Evolutionary conservation across 2,113 vertebrate species (phyloP).

Genomic region (Cygnus buccinator): DNA sequence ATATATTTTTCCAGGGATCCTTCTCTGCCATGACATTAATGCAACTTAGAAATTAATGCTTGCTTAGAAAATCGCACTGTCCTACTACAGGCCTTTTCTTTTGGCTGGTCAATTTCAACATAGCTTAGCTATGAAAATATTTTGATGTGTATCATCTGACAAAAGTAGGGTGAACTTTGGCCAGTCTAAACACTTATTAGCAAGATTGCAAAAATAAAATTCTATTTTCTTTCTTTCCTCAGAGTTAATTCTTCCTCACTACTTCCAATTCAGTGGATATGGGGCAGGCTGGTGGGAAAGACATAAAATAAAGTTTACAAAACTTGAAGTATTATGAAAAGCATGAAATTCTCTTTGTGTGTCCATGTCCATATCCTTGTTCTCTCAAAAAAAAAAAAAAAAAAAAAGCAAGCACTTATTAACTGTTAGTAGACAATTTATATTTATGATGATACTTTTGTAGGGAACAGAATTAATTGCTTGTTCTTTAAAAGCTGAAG

Average conservation of each 20-base stretch:
- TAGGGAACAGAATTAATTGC: background rate
- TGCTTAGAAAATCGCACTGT: background rate
- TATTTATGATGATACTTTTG: background rate
- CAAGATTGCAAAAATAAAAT: background rate
- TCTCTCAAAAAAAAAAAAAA: background rate
- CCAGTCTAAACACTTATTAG: background rate
- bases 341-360: background rate
- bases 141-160: background rate
- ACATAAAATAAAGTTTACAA: background rate
- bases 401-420: background rate
- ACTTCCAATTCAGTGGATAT: background rate
- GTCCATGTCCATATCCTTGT: too few relatives aligned
- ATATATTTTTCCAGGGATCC: background rate
- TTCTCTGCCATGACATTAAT: background rate
- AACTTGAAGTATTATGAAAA: background rate
- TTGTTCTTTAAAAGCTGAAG: background rate
- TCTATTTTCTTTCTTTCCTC: background rate
- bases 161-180: background rate
- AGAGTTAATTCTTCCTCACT: background rate
- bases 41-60: background rate
- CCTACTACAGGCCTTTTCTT: background rate
- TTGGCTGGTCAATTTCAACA: background rate
- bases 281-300: background rate
- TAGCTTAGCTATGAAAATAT: background rate
- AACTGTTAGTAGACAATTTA: background rate